Evolutionary conservation across 2,797 vertebrate genomes (phyloP), one percentile per base, ranked within the genome.

Genomic region (Helostoma temminkii): DNA sequence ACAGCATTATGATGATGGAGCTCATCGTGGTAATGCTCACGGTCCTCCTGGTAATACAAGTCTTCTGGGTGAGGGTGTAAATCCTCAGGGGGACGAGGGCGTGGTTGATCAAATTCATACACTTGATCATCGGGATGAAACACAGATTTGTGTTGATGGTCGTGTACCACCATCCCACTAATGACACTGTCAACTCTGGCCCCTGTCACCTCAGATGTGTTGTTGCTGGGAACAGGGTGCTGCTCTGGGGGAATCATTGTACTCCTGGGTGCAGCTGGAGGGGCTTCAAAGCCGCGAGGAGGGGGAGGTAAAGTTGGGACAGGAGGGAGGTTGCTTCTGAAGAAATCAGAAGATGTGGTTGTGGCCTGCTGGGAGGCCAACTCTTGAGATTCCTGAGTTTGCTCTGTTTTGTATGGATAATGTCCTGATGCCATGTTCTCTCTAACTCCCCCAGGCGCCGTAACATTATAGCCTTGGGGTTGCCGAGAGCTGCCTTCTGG

Each of bases 251-350:
- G 69, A 32, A 81, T 69, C 74, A 81, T 80, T 4, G 59, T 18
- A 6, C 49, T 45, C 9, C 65, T 49, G 8, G 16, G 25, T 0
- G 24, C 45, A 0, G 76, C 9, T 3, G 62, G 60, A 5, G 78
- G 46, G 3, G 34, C 19, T 2, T 85, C 64, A 43, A 91, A 90
- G 53, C 61, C 30, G 3, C 16, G 53, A 4, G 87, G 90, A 26
- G 92, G 93, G 1, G 91, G 90, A n/a, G 91, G 93, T 12, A 94
- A 64, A 15, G 84, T 71, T 16, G 94, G 93, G 32, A 94, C 87
- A 9, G 93, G 93, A 52, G 92, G 92, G 26, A 92, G 89, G 80
- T 5, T 24, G 24, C 24, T 62, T 60, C 55, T 78, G 37, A 93
- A 91, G 77, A 91, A 93, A 49, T 30, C 43, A 21, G 88, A 39